phyloP scores from a whole-genome alignment of 2,113 vertebrate genomes.

The Coregonus clupeaformis region DNA sequence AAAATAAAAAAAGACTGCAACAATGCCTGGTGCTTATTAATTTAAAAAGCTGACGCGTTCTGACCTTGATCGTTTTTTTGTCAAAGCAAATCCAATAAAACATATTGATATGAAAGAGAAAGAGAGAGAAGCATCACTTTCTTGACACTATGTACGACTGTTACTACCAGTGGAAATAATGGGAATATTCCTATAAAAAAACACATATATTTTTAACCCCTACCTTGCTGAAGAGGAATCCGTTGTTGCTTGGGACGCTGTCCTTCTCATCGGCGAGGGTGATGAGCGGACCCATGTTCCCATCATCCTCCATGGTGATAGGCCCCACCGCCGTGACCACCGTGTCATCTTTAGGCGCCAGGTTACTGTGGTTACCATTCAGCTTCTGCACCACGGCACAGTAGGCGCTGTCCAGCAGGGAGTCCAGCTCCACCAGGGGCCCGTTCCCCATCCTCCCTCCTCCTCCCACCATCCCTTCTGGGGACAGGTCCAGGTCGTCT shows the following conservation, averaged over 20 bases:
- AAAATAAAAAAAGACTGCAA: no score
- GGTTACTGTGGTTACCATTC: slow-evolving; percentile 82
- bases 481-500: slow-evolving; percentile 96
- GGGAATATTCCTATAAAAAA: not conserved
- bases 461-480: slow-evolving; percentile 85
- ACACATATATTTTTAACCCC: slow-evolving; percentile 11
- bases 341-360: slow-evolving; percentile 83
- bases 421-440: slow-evolving; percentile 92
- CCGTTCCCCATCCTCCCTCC: slow-evolving; percentile 85
- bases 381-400: slow-evolving; percentile 96
- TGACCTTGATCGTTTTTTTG: no score
- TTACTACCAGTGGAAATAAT: no score
- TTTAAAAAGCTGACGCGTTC: no score
- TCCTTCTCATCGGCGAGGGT: slow-evolving; percentile 97
- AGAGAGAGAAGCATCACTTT: not conserved
- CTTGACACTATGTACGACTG: not conserved
- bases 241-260: slow-evolving; percentile 84
- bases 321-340: slow-evolving; percentile 49
- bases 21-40: no score
- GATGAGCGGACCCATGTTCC: slow-evolving; percentile 93
- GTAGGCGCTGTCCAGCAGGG: slow-evolving; percentile 92
- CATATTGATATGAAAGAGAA: not conserved
- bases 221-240: slow-evolving; percentile 96
- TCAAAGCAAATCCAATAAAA: not conserved
- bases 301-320: slow-evolving; percentile 74